These are phyloP conservation scores for Miltochrista miniata DNA, from an alignment of 2,888 invertebrate species.

Conservation along the genomic window DNA sequence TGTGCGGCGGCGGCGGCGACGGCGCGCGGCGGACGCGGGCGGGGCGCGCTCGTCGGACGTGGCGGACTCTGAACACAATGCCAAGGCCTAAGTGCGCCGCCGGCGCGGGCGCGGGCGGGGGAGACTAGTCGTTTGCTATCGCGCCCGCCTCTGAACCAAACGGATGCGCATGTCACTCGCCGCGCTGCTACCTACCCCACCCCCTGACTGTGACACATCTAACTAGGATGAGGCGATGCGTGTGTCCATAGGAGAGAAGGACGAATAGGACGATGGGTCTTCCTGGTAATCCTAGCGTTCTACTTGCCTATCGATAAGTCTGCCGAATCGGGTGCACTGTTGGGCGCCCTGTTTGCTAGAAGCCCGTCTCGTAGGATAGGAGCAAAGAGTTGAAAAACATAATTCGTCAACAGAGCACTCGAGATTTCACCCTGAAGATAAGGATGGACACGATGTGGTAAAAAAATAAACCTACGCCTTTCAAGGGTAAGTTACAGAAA, in stretches of 20 bases:
- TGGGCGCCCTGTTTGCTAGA: background rate
- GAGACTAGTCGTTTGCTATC: slow-evolving; percentile 44
- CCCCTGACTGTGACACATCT: background rate
- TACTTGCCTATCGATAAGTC: background rate
- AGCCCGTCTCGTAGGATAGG: too few relatives aligned
- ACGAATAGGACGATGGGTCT: slow-evolving; percentile 6
- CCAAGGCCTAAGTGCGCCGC: slow-evolving; percentile 30
- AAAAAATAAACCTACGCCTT: background rate
- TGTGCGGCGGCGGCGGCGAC: slow-evolving; percentile 54
- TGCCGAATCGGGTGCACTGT: background rate
- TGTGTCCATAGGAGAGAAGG: slow-evolving; percentile 5
- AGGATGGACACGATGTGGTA: background rate
- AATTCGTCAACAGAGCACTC: background rate
- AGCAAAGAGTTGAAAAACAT: background rate
- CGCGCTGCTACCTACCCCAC: background rate
- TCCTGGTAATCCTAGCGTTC: background rate
- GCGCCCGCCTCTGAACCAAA: slow-evolving; percentile 12
- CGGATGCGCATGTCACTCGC: slow-evolving; percentile 5
- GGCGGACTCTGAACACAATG: slow-evolving; percentile 81
- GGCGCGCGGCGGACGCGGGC: too few relatives aligned
- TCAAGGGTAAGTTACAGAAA: background rate
- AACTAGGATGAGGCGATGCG: background rate
- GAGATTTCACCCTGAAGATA: background rate
- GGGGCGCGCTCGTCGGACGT: slow-evolving; percentile 71
- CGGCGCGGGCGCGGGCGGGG: slow-evolving; percentile 5